These are phyloP conservation scores for Naso thynnoides DNA, from an alignment of 2,797 vertebrate species.

Conservation along the genomic window DNA sequence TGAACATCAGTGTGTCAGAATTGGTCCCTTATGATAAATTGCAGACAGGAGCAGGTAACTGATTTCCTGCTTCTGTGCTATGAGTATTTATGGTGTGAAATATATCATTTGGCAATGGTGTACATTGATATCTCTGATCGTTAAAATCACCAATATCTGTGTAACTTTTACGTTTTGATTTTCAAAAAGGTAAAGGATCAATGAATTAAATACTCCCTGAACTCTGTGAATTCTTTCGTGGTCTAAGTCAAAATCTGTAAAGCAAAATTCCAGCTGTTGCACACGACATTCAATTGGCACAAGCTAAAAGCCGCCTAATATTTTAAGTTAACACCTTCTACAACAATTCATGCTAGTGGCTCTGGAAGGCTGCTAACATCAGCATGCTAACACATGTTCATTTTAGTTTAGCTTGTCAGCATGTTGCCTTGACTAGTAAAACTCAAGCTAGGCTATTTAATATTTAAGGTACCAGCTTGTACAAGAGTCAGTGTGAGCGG, in stretches of 20 bases:
- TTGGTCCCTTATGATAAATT: conserved; percentile 83
- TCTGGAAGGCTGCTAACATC: background rate
- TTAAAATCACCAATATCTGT: conserved; percentile 87
- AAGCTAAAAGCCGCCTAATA: background rate
- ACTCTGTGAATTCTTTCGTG: conserved; percentile 76
- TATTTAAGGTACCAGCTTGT: background rate
- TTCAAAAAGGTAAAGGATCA: conserved; percentile 86
- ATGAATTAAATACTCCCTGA: conserved; percentile 86
- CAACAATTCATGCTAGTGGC: background rate
- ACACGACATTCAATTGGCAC: background rate
- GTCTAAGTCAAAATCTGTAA: conserved; percentile 22
- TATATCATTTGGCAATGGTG: conserved; percentile 88
- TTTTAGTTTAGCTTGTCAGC: no score
- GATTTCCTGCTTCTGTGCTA: conserved; percentile 78
- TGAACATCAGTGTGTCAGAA: conserved; percentile 82
- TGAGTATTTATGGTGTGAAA: conserved; percentile 88
- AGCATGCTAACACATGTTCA: background rate
- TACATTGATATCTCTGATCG: conserved; percentile 88
- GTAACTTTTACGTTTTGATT: conserved; percentile 86
- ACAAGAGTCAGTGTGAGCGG: background rate
- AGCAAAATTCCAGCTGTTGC: background rate
- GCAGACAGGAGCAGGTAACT: conserved; percentile 75
- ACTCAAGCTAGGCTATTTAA: no score
- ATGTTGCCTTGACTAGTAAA: no score
- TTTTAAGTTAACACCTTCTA: background rate